Conservation (phyloP, 2,797 vertebrate genomes). For the Betta splendens region DNA sequence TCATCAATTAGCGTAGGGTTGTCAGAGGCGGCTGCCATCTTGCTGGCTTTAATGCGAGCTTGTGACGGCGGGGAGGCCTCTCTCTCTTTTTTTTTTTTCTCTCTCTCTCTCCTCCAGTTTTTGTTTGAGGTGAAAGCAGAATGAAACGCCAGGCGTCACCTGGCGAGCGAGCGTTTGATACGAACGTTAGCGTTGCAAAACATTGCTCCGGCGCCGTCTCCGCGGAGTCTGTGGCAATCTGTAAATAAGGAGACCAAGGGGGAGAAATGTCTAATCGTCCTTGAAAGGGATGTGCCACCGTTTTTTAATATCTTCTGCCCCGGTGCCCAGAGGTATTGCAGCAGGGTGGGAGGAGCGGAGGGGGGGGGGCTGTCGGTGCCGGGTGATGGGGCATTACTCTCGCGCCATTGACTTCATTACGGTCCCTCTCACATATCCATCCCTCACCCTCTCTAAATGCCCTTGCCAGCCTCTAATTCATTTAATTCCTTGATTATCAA, state of each 20-base stretch:
- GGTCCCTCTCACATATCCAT: conserved; percentile 74
- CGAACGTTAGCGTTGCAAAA: conserved; percentile 45
- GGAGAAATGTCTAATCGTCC: conserved; percentile 72
- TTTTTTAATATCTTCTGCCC: conserved; percentile 78
- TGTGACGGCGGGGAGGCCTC: conserved; percentile 20
- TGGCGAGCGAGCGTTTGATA: conserved; percentile 43
- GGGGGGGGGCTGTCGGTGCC: conserved; percentile 55
- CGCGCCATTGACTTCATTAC: conserved; percentile 82
- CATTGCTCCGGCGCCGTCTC: conserved; percentile 46
- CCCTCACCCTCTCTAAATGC: conserved; percentile 67
- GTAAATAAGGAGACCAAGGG: conserved; percentile 71
- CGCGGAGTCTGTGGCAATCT: conserved; percentile 50
- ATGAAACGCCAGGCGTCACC: conserved; percentile 35
- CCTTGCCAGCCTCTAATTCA: conserved; percentile 77
- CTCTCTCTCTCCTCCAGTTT: no score
- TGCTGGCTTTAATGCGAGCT: conserved; percentile 34
- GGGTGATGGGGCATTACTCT: conserved; percentile 79
- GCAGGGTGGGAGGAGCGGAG: conserved; percentile 57
- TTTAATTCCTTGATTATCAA: conserved; percentile 81
- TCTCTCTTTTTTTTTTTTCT: no score
- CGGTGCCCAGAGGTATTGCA: conserved; percentile 69
- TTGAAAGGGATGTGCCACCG: conserved; percentile 74
- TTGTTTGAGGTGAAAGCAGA: conserved; percentile 32
- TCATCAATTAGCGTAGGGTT: conserved; percentile 43
- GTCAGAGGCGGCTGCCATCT: conserved; percentile 39